These are phyloP conservation scores for Zhengitettix transpicula DNA, from an alignment of 2,888 invertebrate species.

Conservation along the genomic window DNA sequence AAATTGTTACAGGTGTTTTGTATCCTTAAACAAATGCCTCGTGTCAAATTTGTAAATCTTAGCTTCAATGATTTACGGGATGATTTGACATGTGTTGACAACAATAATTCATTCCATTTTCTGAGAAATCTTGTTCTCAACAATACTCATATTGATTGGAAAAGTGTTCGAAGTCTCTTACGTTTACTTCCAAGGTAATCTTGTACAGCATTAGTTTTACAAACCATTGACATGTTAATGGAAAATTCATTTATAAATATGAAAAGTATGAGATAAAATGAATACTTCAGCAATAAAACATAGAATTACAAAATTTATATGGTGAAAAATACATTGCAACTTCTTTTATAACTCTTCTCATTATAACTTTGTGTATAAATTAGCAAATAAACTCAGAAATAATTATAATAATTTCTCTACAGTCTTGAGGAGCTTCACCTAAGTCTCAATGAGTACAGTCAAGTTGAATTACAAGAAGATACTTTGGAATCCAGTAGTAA, in stretches of 20 bases:
- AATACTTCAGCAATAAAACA: too few species aligned
- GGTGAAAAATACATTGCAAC: too few species aligned
- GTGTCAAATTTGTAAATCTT: conserved; percentile 77
- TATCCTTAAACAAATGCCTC: conserved; percentile 73
- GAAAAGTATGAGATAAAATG: too few species aligned
- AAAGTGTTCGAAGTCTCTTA: conserved; percentile 58
- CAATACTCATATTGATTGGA: conserved; percentile 75
- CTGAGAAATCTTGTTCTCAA: conserved; percentile 70
- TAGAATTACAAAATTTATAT: too few species aligned
- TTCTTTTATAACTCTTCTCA: too few species aligned
- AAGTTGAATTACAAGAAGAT: conserved; percentile 41
- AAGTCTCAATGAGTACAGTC: conserved; percentile 74
- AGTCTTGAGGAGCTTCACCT: conserved; percentile 78
- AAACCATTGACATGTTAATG: too few species aligned
- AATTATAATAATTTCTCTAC: conserved; percentile 12
- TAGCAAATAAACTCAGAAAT: too few species aligned
- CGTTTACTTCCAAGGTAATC: conserved; percentile 46
- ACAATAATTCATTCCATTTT: conserved; percentile 20
- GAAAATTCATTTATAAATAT: too few species aligned
- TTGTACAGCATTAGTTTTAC: too few species aligned
- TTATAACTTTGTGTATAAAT: too few species aligned
- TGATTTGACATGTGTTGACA: conserved; percentile 28
- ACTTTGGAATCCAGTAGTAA: neutral
- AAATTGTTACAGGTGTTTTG: conserved; percentile 49
- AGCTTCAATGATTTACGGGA: conserved; percentile 74